phyloP scores from a whole-genome alignment of 35 echinoderm and acorn worm genomes.

The Chiridota heheva region DNA sequence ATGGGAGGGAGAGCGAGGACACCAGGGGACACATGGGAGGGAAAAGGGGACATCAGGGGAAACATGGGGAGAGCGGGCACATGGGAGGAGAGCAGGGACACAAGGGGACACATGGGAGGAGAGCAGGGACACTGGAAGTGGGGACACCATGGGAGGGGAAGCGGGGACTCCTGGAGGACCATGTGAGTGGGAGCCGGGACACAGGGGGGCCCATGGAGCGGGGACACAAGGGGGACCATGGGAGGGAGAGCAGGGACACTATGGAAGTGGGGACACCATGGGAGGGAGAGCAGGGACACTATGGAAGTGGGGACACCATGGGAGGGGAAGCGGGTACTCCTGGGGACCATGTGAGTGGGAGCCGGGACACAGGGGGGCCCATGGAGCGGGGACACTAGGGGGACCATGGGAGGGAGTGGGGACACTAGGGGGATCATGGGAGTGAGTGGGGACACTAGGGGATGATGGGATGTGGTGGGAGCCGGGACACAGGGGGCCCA shows the following conservation, averaged over 20 bases:
- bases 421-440: neutral
- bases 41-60: neutral
- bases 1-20: neutral
- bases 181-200: neutral
- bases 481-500: neutral
- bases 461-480: neutral
- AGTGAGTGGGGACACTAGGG: neutral
- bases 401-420: neutral
- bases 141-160: neutral
- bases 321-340: neutral
- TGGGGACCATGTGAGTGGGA: neutral
- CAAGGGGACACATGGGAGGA: neutral
- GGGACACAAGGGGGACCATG: neutral
- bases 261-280: neutral
- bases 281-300: neutral
- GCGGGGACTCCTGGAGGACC: neutral
- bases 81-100: neutral
- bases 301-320: neutral
- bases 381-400: neutral
- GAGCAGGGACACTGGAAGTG: neutral
- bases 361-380: neutral
- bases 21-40: neutral
- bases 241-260: neutral
- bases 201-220: neutral
- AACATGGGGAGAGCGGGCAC: neutral